Conservation (phyloP, 1,140 invertebrate genomes). For the Asobara japonica region DNA sequence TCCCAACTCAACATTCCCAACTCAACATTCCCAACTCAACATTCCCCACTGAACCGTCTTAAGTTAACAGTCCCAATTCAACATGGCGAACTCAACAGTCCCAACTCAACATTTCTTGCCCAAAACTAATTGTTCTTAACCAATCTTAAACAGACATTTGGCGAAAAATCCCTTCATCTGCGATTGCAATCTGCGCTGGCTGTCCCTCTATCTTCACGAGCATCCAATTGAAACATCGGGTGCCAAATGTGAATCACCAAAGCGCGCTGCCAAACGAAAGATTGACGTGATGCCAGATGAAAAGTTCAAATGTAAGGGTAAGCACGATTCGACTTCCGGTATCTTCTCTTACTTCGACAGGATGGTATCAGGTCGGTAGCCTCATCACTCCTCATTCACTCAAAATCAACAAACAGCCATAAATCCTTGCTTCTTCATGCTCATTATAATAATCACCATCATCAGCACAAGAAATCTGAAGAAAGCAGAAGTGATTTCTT, state of each 20-base stretch:
- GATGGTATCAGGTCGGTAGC: constrained; percentile 51
- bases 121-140: too few relatives aligned
- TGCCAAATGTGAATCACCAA: constrained; percentile 92
- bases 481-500: constrained; percentile 16
- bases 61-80: too few relatives aligned
- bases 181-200: constrained; percentile 97
- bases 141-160: constrained; percentile 81
- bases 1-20: too few relatives aligned
- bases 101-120: too few relatives aligned
- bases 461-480: background rate
- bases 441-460: constrained; percentile 21
- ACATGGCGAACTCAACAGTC: too few relatives aligned
- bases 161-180: constrained; percentile 98
- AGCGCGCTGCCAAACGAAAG: constrained; percentile 86
- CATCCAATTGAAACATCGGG: constrained; percentile 97
- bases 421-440: constrained; percentile 26
- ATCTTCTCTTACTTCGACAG: constrained; percentile 54
- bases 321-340: constrained; percentile 64
- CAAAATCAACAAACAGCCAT: background rate
- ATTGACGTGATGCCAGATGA: constrained; percentile 89
- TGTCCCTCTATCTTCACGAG: constrained; percentile 88
- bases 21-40: too few relatives aligned
- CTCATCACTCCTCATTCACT: constrained; percentile 30
- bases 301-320: constrained; percentile 98
- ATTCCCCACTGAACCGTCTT: too few relatives aligned